phyloP scores from a whole-genome alignment of 2,888 invertebrate species.

The Ptychoptera albimana region DNA sequence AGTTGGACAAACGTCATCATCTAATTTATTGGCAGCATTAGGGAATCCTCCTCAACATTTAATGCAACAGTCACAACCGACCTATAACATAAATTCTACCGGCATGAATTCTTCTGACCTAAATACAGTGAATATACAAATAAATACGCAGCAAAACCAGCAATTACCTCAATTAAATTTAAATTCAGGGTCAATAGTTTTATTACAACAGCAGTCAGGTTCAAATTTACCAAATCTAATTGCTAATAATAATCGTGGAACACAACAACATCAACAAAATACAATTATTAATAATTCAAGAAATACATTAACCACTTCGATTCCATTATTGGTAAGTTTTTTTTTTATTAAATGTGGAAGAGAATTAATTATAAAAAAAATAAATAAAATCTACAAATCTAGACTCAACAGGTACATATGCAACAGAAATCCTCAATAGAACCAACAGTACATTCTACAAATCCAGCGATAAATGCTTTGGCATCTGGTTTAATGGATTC shows the following conservation, averaged over 20 bases:
- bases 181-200: constrained; percentile 26
- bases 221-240: constrained; percentile 25
- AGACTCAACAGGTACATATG: constrained; percentile 19
- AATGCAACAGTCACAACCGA: constrained; percentile 11
- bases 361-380: background rate
- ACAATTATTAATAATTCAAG: constrained; percentile 32
- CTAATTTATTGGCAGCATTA: constrained; percentile 4
- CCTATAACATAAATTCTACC: constrained; percentile 13
- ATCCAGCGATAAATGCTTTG: constrained; percentile 55
- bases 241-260: constrained; percentile 18
- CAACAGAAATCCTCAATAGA: constrained; percentile 12
- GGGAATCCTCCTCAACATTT: constrained; percentile 9
- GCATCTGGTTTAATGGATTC: constrained; percentile 70
- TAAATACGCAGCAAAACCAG: constrained; percentile 10
- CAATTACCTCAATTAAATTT: constrained; percentile 24
- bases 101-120: background rate
- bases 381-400: background rate
- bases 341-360: background rate
- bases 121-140: background rate
- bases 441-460: constrained; percentile 23
- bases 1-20: constrained; percentile 11
- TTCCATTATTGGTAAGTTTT: constrained; percentile 51
- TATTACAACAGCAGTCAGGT: constrained; percentile 17
- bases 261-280: constrained; percentile 29
- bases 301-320: constrained; percentile 35